Evolutionary conservation across 2,888 invertebrate genomes (phyloP).

Genomic region (Sympetrum striolatum): DNA sequence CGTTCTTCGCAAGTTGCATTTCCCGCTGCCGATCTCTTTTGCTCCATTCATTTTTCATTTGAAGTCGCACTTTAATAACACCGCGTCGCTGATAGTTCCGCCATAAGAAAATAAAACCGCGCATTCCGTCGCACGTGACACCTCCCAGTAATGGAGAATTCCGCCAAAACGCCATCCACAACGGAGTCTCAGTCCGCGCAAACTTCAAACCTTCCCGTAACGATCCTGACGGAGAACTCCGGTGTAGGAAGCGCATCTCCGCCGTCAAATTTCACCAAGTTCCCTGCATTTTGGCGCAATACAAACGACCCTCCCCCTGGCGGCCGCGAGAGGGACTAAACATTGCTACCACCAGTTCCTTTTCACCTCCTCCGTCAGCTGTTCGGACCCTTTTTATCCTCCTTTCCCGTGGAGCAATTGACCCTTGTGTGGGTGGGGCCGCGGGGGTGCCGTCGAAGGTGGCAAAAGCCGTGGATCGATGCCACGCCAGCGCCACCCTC

Average conservation of each 20-base stretch:
- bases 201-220: background rate
- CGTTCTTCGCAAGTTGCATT: too few species aligned
- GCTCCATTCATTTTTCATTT: too few species aligned
- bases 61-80: too few species aligned
- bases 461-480: background rate
- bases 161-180: background rate
- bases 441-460: background rate
- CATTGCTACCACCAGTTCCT: background rate
- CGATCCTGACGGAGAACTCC: constrained; percentile 13
- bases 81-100: too few species aligned
- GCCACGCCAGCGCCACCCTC: background rate
- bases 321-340: background rate
- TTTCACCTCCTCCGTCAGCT: background rate
- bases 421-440: background rate
- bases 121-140: background rate
- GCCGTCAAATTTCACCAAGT: background rate
- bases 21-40: too few species aligned
- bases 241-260: background rate
- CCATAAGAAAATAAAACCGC: background rate
- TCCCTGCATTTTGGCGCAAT: background rate
- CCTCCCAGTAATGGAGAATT: background rate
- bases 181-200: background rate
- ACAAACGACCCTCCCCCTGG: background rate
- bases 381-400: background rate
- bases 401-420: background rate